Percentiles rank a stretch among this genome's conserved stretches.
These are phyloP conservation scores for Ladona fulva DNA, from an alignment of 1,140 invertebrate genomes.

Conservation along the genomic window DNA sequence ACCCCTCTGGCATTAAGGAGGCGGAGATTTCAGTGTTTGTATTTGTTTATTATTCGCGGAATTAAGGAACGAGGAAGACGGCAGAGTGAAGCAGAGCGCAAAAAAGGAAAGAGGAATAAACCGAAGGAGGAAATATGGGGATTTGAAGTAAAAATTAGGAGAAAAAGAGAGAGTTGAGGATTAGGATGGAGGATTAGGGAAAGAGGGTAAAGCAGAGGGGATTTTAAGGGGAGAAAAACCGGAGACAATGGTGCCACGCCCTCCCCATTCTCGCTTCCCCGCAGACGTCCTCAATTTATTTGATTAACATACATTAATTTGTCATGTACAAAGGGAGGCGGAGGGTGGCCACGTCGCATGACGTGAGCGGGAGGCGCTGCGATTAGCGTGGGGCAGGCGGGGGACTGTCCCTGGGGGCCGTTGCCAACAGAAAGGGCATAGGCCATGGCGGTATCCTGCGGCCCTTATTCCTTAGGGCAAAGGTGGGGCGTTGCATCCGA, in stretches of 20 bases:
- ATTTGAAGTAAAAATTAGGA: not conserved
- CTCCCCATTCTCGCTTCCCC: not conserved
- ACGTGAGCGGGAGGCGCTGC: no score
- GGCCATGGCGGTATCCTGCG: no score
- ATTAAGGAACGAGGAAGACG: no score
- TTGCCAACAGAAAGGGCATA: no score
- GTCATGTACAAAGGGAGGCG: not conserved
- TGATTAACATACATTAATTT: constrained; percentile 1
- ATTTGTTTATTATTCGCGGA: no score
- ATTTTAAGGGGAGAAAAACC: not conserved
- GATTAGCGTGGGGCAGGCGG: no score
- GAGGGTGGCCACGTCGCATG: not conserved
- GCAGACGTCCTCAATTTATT: not conserved
- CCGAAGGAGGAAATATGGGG: not conserved
- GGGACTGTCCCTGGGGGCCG: no score
- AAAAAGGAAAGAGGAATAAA: not conserved
- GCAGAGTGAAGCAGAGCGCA: not conserved
- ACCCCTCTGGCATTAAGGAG: no score
- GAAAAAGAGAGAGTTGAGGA: not conserved
- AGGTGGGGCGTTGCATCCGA: no score
- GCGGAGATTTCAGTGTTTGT: no score
- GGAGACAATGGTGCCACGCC: not conserved
- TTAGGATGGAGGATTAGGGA: not conserved
- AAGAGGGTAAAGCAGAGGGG: not conserved
- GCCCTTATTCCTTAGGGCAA: no score